A percentile compares a stretch with the other conserved stretches of the same genome.
Conservation (phyloP, 2,888 invertebrate species). For the Catocala nupta region DNA sequence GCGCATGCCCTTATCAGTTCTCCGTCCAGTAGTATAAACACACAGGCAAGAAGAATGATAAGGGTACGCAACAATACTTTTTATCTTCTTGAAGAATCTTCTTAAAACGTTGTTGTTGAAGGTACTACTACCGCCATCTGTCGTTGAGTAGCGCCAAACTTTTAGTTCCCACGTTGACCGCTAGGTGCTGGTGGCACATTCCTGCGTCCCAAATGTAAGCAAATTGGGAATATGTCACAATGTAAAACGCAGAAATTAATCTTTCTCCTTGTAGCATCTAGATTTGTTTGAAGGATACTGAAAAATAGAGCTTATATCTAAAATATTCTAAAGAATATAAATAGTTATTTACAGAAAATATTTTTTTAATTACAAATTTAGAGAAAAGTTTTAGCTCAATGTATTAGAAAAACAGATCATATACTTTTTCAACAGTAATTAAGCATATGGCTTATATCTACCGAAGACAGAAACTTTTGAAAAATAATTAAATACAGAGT, state of each 20-base stretch:
- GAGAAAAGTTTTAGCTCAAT: too few species aligned
- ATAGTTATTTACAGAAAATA: too few species aligned
- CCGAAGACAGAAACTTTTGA: too few species aligned
- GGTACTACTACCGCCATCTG: constrained; percentile 56
- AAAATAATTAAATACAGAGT: too few species aligned
- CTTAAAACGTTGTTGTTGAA: constrained; percentile 26
- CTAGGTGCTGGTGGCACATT: constrained; percentile 56
- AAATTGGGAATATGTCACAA: constrained; percentile 48
- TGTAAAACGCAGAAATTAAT: constrained; percentile 62
- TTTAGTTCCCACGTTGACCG: constrained; percentile 18
- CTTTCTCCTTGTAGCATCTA: background rate
- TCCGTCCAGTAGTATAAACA: constrained; percentile 96
- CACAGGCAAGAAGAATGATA: constrained; percentile 98
- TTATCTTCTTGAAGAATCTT: constrained; percentile 15
- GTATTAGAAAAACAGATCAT: too few species aligned
- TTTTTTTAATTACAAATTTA: too few species aligned
- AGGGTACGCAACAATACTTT: constrained; percentile 89
- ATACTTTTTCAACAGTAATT: too few species aligned
- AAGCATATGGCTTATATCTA: too few species aligned
- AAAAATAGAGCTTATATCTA: constrained; percentile 2
- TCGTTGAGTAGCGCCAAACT: constrained; percentile 50
- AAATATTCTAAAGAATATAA: background rate
- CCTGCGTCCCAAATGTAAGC: constrained; percentile 62
- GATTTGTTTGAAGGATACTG: background rate
- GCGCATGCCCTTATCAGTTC: constrained; percentile 68